phyloP scores from a whole-genome alignment of 2,888 invertebrate genomes.

The Belgica antarctica region DNA sequence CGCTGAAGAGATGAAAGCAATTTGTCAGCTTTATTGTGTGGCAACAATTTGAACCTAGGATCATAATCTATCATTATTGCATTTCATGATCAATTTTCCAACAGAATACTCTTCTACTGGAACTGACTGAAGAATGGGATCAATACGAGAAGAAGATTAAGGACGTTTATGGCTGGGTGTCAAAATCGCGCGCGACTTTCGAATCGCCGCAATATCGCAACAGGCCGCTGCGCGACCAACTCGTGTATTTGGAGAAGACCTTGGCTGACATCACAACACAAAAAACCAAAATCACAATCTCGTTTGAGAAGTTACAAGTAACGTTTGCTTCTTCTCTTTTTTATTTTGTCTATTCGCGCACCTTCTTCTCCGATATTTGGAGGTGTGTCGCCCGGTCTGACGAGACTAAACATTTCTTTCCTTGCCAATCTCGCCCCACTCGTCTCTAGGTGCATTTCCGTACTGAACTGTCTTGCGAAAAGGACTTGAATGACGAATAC shows the following conservation, averaged over 20 bases:
- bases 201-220: slow-evolving; percentile 82
- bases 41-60: too few relatives aligned
- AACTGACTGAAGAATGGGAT: slow-evolving; percentile 93
- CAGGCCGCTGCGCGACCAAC: slow-evolving; percentile 82
- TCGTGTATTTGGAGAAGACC: slow-evolving; percentile 81
- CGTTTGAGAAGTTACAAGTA: slow-evolving; percentile 87
- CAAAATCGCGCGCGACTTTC: slow-evolving; percentile 73
- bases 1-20: not conserved
- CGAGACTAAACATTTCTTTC: slow-evolving; percentile 30
- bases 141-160: slow-evolving; percentile 92
- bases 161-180: slow-evolving; percentile 85
- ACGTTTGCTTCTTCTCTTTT: slow-evolving; percentile 49
- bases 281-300: slow-evolving; percentile 82
- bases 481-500: slow-evolving; percentile 60
- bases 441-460: slow-evolving; percentile 90
- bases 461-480: slow-evolving; percentile 55
- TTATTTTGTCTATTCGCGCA: not conserved
- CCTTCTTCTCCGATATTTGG: slow-evolving; percentile 29
- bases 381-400: slow-evolving; percentile 32
- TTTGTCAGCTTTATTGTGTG: too few relatives aligned
- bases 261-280: slow-evolving; percentile 83
- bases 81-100: slow-evolving; percentile 27
- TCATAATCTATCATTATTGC: too few relatives aligned
- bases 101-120: slow-evolving; percentile 82
- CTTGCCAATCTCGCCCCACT: slow-evolving; percentile 44